phyloP scores from a whole-genome alignment of 2,888 invertebrate genomes.

The Lamellibrachia columna region DNA sequence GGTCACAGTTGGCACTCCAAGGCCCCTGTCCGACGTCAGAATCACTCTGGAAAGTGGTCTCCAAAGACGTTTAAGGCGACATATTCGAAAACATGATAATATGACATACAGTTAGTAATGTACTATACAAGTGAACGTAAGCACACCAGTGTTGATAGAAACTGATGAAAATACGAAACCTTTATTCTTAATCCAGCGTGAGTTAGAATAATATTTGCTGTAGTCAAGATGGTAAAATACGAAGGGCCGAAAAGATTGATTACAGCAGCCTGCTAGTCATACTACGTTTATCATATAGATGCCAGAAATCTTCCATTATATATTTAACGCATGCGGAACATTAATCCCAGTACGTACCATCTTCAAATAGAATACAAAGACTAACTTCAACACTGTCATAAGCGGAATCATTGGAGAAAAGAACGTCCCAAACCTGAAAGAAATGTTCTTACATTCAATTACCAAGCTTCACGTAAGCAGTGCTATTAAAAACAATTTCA shows the following conservation, averaged over 20 bases:
- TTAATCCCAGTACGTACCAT: conserved; percentile 39
- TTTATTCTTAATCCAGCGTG: background rate
- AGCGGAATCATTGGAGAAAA: conserved; percentile 83
- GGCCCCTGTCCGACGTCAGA: background rate
- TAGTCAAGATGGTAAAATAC: background rate
- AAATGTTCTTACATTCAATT: background rate
- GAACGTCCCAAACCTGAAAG: conserved; percentile 72
- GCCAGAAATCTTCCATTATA: background rate
- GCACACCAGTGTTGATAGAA: background rate
- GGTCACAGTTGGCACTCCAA: background rate
- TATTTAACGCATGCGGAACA: background rate
- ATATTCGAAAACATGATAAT: background rate
- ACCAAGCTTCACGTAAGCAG: background rate
- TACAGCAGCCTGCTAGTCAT: background rate
- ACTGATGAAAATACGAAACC: background rate
- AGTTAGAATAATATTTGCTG: background rate
- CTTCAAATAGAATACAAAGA: conserved; percentile 83
- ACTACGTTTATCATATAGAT: background rate
- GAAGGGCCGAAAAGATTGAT: background rate
- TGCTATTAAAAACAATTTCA: too few species aligned
- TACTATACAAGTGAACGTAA: too few species aligned
- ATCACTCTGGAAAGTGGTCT: background rate
- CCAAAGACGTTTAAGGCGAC: background rate
- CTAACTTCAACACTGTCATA: conserved; percentile 76
- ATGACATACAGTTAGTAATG: too few species aligned